Evolutionary conservation across 2,113 vertebrate genomes (phyloP).

Genomic region (Ornithorhynchus anatinus): DNA sequence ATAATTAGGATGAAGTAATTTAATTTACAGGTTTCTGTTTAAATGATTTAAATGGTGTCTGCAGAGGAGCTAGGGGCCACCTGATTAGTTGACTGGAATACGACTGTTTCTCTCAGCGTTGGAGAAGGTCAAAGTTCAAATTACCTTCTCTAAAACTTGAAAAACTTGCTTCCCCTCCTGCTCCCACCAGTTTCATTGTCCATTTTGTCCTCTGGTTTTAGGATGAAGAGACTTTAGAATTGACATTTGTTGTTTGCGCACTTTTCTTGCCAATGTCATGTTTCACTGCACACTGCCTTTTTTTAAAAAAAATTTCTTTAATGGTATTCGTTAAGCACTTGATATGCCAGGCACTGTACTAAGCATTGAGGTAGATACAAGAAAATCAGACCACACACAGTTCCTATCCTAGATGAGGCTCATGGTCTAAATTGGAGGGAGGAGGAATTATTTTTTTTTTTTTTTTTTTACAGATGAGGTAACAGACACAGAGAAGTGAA

Average conservation of each 20-base stretch:
- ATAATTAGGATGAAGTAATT: conserved; percentile 63
- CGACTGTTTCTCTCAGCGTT: neutral
- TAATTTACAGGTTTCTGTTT: conserved; percentile 60
- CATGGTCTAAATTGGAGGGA: no score
- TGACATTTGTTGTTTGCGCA: neutral
- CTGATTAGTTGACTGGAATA: conserved; percentile 21
- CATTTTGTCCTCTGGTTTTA: neutral
- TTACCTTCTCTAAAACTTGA: neutral
- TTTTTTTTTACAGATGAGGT: no score
- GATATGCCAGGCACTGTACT: no score
- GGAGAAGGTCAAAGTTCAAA: neutral
- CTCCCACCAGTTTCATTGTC: neutral
- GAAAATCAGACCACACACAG: no score
- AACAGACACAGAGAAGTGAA: no score
- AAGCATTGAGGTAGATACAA: no score
- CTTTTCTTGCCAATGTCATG: neutral
- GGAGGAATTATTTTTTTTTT: no score
- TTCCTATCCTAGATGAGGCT: no score
- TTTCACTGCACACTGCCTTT: no score
- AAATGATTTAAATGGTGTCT: conserved; percentile 56
- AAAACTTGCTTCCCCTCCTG: neutral
- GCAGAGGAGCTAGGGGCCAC: conserved; percentile 30
- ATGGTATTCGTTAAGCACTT: no score
- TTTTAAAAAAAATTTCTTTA: no score
- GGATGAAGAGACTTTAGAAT: neutral